Conservation (phyloP, 2,113 vertebrate species). For the Urocynchramus pylzowi region DNA sequence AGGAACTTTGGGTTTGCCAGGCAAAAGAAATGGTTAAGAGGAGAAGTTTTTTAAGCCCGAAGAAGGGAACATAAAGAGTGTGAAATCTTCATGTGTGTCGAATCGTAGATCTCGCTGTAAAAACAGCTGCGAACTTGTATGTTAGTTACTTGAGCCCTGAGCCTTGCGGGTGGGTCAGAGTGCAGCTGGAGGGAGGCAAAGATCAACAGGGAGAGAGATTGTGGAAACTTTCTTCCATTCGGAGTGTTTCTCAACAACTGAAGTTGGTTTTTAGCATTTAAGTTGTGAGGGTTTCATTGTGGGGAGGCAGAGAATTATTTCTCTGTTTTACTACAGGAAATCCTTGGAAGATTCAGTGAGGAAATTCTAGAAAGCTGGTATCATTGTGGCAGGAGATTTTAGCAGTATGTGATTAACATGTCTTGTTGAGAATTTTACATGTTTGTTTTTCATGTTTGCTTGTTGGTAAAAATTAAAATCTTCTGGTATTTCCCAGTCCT, state of each 20-base stretch:
- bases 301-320: background rate
- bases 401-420: background rate
- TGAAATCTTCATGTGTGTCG: rapidly evolving
- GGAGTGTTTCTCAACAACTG: background rate
- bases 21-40: background rate
- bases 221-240: background rate
- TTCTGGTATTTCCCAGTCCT: background rate
- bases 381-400: background rate
- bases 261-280: background rate
- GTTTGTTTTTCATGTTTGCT: background rate
- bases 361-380: background rate
- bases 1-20: background rate
- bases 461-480: background rate
- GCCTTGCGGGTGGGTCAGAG: rapidly evolving
- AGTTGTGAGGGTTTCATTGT: rapidly evolving
- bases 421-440: background rate
- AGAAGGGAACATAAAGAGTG: rapidly evolving
- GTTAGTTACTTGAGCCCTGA: too few species aligned
- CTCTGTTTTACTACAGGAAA: background rate
- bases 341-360: background rate
- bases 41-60: background rate
- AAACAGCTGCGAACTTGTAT: background rate
- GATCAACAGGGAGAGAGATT: rapidly evolving
- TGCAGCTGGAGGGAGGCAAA: background rate
- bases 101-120: rapidly evolving